Percentiles rank a stretch among this genome's conserved stretches.
phyloP scores from a whole-genome alignment of 2,888 invertebrate genomes.

The Drosophila cyrtoloma region DNA sequence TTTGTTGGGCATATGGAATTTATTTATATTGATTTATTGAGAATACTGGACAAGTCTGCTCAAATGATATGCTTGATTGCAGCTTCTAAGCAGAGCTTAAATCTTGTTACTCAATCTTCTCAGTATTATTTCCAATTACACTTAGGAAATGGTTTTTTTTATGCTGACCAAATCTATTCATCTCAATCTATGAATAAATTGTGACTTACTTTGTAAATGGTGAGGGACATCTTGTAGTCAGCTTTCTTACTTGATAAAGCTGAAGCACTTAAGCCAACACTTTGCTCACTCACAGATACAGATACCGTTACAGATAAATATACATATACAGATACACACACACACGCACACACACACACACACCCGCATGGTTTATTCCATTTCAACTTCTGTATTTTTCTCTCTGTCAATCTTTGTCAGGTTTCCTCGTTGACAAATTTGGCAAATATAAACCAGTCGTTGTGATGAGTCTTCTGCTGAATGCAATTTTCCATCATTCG shows the following conservation, averaged over 20 bases:
- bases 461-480: constrained; percentile 90
- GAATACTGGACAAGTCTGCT: background rate
- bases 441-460: constrained; percentile 94
- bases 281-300: constrained; percentile 26
- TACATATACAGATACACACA: background rate
- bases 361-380: constrained; percentile 20
- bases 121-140: constrained; percentile 23
- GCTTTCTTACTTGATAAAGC: constrained; percentile 51
- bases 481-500: constrained; percentile 92
- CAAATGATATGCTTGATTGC: background rate
- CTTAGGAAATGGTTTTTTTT: constrained; percentile 10
- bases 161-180: constrained; percentile 28
- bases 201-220: constrained; percentile 42
- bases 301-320: constrained; percentile 4
- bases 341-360: background rate
- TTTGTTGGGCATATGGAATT: background rate
- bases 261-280: constrained; percentile 42
- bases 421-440: constrained; percentile 94
- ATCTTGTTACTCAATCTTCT: constrained; percentile 7
- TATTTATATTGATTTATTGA: background rate
- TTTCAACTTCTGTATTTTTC: constrained; percentile 17
- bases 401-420: constrained; percentile 85
- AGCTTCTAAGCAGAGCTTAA: background rate
- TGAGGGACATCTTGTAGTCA: constrained; percentile 35
- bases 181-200: constrained; percentile 34